These are phyloP conservation scores for Columba guinea DNA, from an alignment of 2,797 vertebrate genomes.

Conservation along the genomic window DNA sequence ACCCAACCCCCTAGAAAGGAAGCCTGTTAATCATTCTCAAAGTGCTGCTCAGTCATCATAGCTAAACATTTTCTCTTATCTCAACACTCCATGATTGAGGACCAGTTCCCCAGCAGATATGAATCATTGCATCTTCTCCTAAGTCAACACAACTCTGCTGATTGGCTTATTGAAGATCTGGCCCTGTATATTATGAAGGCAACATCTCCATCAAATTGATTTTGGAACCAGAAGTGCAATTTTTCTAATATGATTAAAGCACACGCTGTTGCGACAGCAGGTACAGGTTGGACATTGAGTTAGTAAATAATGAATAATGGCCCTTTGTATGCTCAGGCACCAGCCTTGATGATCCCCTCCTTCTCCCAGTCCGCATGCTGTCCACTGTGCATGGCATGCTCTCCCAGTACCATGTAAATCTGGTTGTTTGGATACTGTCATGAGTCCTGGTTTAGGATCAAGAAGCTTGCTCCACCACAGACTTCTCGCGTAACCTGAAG, in stretches of 20 bases:
- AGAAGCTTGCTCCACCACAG: background rate
- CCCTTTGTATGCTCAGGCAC: background rate
- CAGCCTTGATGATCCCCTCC: background rate
- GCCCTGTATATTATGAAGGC: background rate
- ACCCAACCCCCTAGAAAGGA: background rate
- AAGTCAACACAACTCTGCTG: constrained; percentile 33
- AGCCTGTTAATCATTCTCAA: constrained; percentile 20
- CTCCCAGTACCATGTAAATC: background rate
- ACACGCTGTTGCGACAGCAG: constrained; percentile 17
- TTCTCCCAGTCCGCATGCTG: background rate
- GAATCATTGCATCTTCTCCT: constrained; percentile 38
- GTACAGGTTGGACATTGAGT: constrained; percentile 23
- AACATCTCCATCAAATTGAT: constrained; percentile 44
- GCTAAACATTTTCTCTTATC: background rate
- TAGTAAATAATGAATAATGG: constrained; percentile 31
- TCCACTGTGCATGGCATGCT: background rate
- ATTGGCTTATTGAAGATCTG: constrained; percentile 35
- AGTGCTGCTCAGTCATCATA: constrained; percentile 39
- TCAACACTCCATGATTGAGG: background rate
- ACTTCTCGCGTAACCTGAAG: background rate
- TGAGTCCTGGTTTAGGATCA: background rate
- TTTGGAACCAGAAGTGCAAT: constrained; percentile 52
- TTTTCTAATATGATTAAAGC: constrained; percentile 52
- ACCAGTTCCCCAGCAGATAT: background rate
- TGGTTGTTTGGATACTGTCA: background rate